phyloP scores from a whole-genome alignment of 2,113 vertebrate species.

The Malurus elegans region DNA sequence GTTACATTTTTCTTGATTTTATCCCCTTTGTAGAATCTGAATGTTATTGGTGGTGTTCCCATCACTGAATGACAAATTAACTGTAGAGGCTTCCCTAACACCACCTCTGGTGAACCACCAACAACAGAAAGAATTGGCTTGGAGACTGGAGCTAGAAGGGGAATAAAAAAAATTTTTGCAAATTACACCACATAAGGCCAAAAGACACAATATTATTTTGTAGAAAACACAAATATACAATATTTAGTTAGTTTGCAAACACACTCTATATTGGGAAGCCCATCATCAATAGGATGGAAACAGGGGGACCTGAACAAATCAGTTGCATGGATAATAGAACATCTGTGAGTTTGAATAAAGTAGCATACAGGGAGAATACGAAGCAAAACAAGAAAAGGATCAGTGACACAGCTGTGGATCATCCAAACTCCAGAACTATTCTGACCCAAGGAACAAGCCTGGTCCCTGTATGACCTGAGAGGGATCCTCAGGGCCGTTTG shows the following conservation, averaged over 20 bases:
- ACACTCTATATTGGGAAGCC: background rate
- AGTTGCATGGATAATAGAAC: background rate
- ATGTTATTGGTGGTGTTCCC: slow-evolving; percentile 66
- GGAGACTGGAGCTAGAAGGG: slow-evolving; percentile 62
- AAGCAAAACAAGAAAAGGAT: background rate
- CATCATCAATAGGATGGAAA: background rate
- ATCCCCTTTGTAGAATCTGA: slow-evolving; percentile 54
- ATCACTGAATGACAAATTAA: slow-evolving; percentile 32
- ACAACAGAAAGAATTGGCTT: slow-evolving; percentile 37
- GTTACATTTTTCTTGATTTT: background rate
- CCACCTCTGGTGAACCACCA: slow-evolving; percentile 4
- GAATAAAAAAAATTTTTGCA: background rate
- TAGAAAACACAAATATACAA: background rate
- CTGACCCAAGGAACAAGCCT: background rate
- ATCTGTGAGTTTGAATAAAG: background rate
- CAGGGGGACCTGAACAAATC: background rate
- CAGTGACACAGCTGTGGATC: background rate
- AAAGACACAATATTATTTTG: background rate
- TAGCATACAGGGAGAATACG: background rate
- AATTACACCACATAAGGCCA: background rate
- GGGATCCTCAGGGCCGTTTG: background rate
- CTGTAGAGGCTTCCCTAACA: slow-evolving; percentile 35
- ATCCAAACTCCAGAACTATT: background rate
- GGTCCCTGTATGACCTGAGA: background rate
- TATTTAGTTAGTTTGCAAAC: background rate